A percentile compares a stretch with the other conserved stretches of the same genome.
Conservation (phyloP, 2,113 vertebrate genomes). For the Tetraodon nigroviridis region DNA sequence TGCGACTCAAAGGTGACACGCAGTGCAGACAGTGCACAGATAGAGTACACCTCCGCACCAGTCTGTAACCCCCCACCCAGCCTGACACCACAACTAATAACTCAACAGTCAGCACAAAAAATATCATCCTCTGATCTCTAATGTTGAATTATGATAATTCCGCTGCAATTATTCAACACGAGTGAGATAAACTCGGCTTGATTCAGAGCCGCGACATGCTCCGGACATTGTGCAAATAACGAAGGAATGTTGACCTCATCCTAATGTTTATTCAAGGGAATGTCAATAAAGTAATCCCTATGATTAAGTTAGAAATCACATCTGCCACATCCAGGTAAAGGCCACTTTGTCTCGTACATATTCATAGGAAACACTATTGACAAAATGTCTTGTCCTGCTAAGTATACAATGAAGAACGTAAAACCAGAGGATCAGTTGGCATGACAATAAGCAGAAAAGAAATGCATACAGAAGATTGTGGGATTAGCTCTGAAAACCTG, state of each 20-base stretch:
- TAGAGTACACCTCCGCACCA: constrained; percentile 26
- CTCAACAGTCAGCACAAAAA: constrained; percentile 12
- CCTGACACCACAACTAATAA: constrained; percentile 40
- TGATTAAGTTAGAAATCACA: constrained; percentile 68
- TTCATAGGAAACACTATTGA: constrained; percentile 66
- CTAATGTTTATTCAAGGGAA: constrained; percentile 63
- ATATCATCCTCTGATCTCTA: constrained; percentile 25
- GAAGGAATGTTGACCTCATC: constrained; percentile 53
- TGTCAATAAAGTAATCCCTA: constrained; percentile 69
- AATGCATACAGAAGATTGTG: constrained; percentile 60
- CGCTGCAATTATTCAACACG: constrained; percentile 17
- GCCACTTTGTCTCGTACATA: constrained; percentile 64
- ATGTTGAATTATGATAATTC: constrained; percentile 43
- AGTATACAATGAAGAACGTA: constrained; percentile 48
- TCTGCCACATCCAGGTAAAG: constrained; percentile 61
- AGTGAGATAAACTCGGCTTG: constrained; percentile 3
- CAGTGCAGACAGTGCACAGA: constrained; percentile 16
- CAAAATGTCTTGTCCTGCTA: constrained; percentile 59
- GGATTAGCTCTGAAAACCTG: constrained; percentile 53
- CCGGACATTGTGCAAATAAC: constrained; percentile 28
- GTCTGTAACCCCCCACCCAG: constrained; percentile 22
- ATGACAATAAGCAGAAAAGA: constrained; percentile 51
- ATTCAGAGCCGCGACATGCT: constrained; percentile 14
- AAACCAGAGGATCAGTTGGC: constrained; percentile 41
- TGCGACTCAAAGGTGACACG: constrained; percentile 8